These are phyloP conservation scores for Bos javanicus DNA, from an alignment of 2,113 vertebrate genomes.

Conservation along the genomic window DNA sequence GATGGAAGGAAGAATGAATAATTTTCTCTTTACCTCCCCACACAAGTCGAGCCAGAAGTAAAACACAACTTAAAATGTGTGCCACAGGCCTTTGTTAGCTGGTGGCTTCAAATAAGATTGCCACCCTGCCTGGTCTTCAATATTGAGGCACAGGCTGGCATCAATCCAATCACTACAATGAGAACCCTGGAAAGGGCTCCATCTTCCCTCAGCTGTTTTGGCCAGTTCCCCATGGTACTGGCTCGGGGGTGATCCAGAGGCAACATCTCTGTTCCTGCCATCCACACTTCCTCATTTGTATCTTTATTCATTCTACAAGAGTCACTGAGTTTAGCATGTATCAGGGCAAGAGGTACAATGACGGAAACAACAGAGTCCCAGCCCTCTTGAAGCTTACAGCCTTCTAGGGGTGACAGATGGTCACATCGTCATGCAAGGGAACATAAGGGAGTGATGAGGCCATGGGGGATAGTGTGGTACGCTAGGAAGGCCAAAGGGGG, in stretches of 20 bases:
- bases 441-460: not conserved
- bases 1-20: not conserved
- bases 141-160: not conserved
- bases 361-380: not conserved
- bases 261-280: not conserved
- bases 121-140: not conserved
- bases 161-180: not conserved
- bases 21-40: not conserved
- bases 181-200: not conserved
- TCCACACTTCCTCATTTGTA: not conserved
- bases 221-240: not conserved
- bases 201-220: not conserved
- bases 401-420: not conserved
- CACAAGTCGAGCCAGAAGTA: not conserved
- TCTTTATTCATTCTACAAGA: not conserved
- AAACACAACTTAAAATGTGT: not conserved
- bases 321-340: not conserved
- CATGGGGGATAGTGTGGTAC: not conserved
- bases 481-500: not conserved
- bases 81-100: not conserved
- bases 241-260: not conserved
- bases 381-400: not conserved
- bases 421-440: not conserved
- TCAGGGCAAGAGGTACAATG: not conserved
- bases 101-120: slow-evolving; percentile 1